Percentiles rank a stretch among this genome's conserved stretches.
Conservation (phyloP, 2,888 invertebrate species). For the Hermodice carunculata region DNA sequence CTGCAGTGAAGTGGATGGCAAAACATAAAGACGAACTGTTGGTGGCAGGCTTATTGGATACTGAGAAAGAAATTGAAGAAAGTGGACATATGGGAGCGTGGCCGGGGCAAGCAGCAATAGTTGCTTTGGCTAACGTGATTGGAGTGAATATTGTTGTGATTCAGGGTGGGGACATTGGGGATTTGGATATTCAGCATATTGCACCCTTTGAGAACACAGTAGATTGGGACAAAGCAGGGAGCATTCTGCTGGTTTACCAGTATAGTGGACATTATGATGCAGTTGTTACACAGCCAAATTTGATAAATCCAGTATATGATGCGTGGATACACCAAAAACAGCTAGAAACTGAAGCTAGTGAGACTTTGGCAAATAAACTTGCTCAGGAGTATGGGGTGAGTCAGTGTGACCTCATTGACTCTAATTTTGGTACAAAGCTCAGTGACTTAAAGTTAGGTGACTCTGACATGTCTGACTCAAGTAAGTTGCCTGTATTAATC, state of each 20-base stretch:
- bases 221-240: background rate
- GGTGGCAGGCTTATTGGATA: constrained; percentile 24
- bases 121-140: constrained; percentile 30
- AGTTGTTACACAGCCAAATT: constrained; percentile 14
- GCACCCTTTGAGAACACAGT: constrained; percentile 19
- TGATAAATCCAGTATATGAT: constrained; percentile 26
- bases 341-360: background rate
- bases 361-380: constrained; percentile 2
- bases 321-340: constrained; percentile 12
- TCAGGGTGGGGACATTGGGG: constrained; percentile 35
- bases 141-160: constrained; percentile 29
- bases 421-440: too few relatives aligned
- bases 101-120: constrained; percentile 34
- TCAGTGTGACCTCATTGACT: too few relatives aligned
- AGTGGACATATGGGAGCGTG: constrained; percentile 15
- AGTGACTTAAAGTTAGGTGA: too few relatives aligned
- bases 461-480: too few relatives aligned
- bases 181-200: constrained; percentile 34
- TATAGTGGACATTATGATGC: constrained; percentile 36
- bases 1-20: constrained; percentile 25
- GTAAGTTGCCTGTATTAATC: too few relatives aligned
- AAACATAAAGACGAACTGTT: constrained; percentile 24
- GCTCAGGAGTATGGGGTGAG: constrained; percentile 4
- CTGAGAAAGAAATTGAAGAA: constrained; percentile 21
- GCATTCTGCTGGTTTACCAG: constrained; percentile 28